A percentile compares a stretch with the other conserved stretches of the same genome.
These are phyloP conservation scores for Ganaspis brasiliensis DNA, from an alignment of 2,888 invertebrate genomes.

Conservation along the genomic window DNA sequence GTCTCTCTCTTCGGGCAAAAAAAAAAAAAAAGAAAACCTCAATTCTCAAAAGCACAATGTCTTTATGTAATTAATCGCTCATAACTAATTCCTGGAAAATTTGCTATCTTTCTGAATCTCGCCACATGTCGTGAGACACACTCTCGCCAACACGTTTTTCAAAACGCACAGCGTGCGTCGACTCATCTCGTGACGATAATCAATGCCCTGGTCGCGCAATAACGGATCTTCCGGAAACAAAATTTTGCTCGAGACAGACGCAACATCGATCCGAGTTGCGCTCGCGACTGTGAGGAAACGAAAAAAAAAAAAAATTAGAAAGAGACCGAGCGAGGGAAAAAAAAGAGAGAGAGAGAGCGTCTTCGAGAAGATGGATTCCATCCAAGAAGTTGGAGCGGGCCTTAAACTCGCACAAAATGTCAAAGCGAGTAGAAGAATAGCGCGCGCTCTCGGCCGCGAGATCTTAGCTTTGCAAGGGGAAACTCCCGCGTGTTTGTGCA, in stretches of 20 bases:
- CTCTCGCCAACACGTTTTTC: slow-evolving; percentile 13
- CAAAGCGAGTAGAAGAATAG: slow-evolving; percentile 69
- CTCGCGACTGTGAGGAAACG: slow-evolving; percentile 49
- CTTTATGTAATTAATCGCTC: too few relatives aligned
- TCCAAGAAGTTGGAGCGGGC: slow-evolving; percentile 68
- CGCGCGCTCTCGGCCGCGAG: slow-evolving; percentile 48
- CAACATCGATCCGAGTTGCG: slow-evolving; percentile 66
- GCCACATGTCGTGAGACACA: slow-evolving; percentile 7
- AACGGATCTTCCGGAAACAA: slow-evolving; percentile 68
- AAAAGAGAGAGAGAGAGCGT: slow-evolving; percentile 50
- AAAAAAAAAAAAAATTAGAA: slow-evolving; percentile 54
- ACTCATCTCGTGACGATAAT: slow-evolving; percentile 39
- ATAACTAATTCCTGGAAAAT: too few relatives aligned
- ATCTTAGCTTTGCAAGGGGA: not conserved
- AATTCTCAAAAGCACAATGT: not conserved
- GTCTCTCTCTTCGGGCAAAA: too few relatives aligned
- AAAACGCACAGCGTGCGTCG: slow-evolving; percentile 53
- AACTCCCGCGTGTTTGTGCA: slow-evolving; percentile 7
- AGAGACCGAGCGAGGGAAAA: slow-evolving; percentile 51
- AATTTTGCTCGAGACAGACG: slow-evolving; percentile 68
- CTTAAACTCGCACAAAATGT: slow-evolving; percentile 68
- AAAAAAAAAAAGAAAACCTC: too few relatives aligned
- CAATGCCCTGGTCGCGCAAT: slow-evolving; percentile 58
- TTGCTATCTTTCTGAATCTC: too few relatives aligned
- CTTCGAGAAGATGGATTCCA: slow-evolving; percentile 68